Evolutionary conservation across 2,113 vertebrate genomes (phyloP), one percentile per base, ranked within the genome.

Genomic region (Apodemus speciosus): DNA sequence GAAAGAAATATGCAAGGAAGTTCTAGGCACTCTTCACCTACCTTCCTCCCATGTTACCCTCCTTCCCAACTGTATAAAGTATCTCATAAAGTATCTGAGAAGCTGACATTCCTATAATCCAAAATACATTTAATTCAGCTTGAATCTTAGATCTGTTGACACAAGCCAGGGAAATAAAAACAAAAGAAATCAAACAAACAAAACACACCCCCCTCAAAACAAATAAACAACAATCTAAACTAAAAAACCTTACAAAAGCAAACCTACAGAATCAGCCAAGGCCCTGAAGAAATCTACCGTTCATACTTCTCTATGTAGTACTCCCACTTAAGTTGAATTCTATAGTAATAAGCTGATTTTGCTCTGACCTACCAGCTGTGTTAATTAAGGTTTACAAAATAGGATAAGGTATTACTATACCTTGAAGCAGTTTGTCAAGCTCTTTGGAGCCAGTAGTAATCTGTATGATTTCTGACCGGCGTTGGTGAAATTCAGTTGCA

Each of bases 381-480:
- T 68, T 83, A 51, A 85, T 38, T 71, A 3, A 9, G 64, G 72
- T 90, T 92, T 13, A 93, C 1, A 84, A 69, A 32, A 60, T 0
- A 72, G 14, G 25, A 53, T n/a, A 81, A 95, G 8, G 40, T 46
- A 76, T 40, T 20, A 58, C 35, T 43, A 83, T 71, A 99, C 99
- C 99, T 97, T 99, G 99, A 69, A 99, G 98, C 99, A 99, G 98
- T 94, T 99, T 99, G 96, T 99, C 99, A 10, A 99, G 98, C 93
- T 99, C 99, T 97, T 99, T 99, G 89, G 99, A 99, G 11, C 99
- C 99, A 9, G 99, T 99, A n/a, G 99, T 99, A 96, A 99, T 98
- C 98, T 99, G 99, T 97, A 99, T 99, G 96, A 99, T 99, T 97
- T 99, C 99, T 0, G 99, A 99, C 89, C 99, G 98, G 86, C 99